Percentiles rank a stretch among this genome's conserved stretches.
Evolutionary conservation across 2,797 vertebrate genomes (phyloP).

Genomic region (Saxicola maurus): DNA sequence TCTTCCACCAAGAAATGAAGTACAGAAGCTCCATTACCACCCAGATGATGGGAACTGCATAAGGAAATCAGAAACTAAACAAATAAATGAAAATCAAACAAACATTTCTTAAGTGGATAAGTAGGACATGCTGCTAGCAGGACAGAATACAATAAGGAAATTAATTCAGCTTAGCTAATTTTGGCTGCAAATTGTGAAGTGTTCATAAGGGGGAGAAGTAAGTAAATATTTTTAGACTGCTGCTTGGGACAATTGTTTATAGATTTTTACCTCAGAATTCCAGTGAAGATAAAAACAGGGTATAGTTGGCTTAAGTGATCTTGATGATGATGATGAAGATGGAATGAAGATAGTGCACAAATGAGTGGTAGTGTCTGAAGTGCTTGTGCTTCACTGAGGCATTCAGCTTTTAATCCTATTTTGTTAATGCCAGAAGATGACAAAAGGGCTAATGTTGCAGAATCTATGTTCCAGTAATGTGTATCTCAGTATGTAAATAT

Average conservation of each 20-base stretch:
- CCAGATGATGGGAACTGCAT: conserved; percentile 47
- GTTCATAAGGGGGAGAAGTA: conserved; percentile 8
- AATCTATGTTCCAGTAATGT: background rate
- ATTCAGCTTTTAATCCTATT: background rate
- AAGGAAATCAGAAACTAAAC: conserved; percentile 61
- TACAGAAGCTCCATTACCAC: background rate
- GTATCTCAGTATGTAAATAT: background rate
- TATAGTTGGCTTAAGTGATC: background rate
- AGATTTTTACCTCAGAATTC: conserved; percentile 46
- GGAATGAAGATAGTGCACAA: background rate
- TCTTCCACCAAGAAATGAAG: background rate
- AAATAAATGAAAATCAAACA: conserved; percentile 60
- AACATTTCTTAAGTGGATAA: conserved; percentile 59
- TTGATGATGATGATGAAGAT: conserved; percentile 16
- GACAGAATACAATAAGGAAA: conserved; percentile 30
- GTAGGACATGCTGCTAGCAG: conserved; percentile 40
- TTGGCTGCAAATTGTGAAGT: conserved; percentile 21
- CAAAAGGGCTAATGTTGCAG: background rate
- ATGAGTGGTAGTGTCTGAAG: background rate
- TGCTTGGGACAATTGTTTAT: background rate
- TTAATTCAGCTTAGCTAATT: conserved; percentile 48
- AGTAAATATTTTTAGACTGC: conserved; percentile 17
- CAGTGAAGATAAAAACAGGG: conserved; percentile 67
- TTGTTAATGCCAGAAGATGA: background rate
- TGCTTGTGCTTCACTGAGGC: background rate